Evolutionary conservation across 2,113 vertebrate genomes (phyloP).

Genomic region (Oreochromis aureus): DNA sequence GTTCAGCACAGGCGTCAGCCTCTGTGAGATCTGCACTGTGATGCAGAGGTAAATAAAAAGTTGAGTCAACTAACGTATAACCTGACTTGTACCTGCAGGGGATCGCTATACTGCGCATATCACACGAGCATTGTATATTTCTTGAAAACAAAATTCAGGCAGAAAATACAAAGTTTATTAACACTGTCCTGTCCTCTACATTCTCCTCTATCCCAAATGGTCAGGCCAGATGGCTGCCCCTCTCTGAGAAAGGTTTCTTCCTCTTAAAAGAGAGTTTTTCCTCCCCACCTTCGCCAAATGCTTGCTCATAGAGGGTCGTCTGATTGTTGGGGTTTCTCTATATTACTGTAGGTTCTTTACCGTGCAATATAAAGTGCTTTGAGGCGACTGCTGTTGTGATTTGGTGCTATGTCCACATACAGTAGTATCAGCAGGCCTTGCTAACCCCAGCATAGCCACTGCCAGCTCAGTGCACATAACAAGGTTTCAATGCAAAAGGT

Average conservation of each 20-base stretch:
- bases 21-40: background rate
- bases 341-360: background rate
- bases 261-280: background rate
- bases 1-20: background rate
- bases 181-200: background rate
- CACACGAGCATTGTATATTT: background rate
- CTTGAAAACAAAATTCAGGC: background rate
- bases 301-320: background rate
- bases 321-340: background rate
- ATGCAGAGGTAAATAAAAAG: constrained; percentile 22
- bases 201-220: background rate
- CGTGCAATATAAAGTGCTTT: background rate
- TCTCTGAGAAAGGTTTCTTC: background rate
- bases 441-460: background rate
- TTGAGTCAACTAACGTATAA: background rate
- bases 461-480: background rate
- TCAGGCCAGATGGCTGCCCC: background rate
- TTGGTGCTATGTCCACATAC: background rate
- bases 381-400: background rate
- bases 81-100: background rate
- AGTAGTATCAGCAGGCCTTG: background rate
- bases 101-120: background rate
- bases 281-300: background rate
- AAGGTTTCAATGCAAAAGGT: background rate
- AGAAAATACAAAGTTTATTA: background rate